Evolutionary conservation across 1,140 invertebrate genomes (phyloP), one percentile per base, ranked within the genome.

Genomic region (Drosophila parabipectinata): DNA sequence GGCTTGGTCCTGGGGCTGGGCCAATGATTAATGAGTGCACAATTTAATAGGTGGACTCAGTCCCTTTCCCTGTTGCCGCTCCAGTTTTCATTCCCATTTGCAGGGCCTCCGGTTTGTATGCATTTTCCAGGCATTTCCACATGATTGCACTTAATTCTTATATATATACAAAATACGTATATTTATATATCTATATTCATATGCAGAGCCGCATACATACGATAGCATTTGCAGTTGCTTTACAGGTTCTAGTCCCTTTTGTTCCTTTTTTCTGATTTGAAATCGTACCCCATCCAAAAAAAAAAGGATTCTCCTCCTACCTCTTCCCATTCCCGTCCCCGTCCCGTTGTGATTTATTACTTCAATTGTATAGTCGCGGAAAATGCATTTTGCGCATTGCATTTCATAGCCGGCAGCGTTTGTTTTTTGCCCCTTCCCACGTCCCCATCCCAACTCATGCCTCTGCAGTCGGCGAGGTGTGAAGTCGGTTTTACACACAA

Each of bases 301-400:
- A 85, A 85, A 79, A 78, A 51, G 34, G 34, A 37, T 32, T 66
- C 10, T 57, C 8, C 50, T 21, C 61, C 62, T 45, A 8, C 21
- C 30, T 63, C 26, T 3, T 21, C 21, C 21, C 21, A 21, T 21
- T 21, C 21, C 21, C 21, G 21, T 45, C 37, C 66, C 48, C 37
- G 28, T 28, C 24, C 28, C 26, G 12, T 39, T 48, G 78, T 87
- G 82, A 87, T 87, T 87, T 87, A 87, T 87, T 87, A 87, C 79
- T 87, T 88, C 82, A 85, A 85, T 85, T 85, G 82, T 85, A 79
- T 85, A 87, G 82, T 85, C 78, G 82, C 83, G 82, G 78, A 80
- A 85, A 85, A 85, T 85, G 82, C 82, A 85, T 85, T 85, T 84
- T 87, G 82, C 82, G 82, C 81, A 87, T 87, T 87, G 82, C 82